Conservation (phyloP, 2,113 vertebrate species). For the Scatophagus argus region DNA sequence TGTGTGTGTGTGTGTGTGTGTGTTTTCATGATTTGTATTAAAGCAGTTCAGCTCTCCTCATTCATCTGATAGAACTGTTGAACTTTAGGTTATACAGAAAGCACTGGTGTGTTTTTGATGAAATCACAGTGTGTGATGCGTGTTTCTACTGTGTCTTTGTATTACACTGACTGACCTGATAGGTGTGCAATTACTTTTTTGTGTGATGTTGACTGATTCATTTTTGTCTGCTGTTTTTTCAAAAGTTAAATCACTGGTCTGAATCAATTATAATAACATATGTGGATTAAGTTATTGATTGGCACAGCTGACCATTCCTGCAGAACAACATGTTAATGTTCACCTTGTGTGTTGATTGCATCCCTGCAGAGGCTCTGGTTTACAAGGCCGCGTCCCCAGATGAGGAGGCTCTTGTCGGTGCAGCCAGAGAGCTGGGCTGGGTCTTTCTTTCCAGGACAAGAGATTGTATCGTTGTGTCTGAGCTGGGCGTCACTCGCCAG, state of each 20-base stretch:
- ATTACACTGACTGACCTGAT: not conserved
- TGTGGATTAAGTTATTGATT: not conserved
- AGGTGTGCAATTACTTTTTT: not conserved
- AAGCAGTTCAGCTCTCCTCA: not conserved
- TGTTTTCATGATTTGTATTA: not conserved
- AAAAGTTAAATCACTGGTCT: not conserved
- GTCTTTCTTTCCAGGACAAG: constrained; percentile 90
- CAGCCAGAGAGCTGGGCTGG: constrained; percentile 90
- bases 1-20: constrained; percentile 3
- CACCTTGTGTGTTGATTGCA: not conserved
- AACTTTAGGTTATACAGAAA: not conserved
- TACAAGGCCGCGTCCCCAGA: constrained; percentile 96
- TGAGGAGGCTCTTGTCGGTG: constrained; percentile 90
- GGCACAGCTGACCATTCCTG: not conserved
- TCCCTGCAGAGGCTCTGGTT: constrained; percentile 82
- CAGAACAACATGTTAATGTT: constrained; percentile 15
- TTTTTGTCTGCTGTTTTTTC: not conserved
- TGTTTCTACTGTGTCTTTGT: not conserved
- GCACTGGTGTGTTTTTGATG: not conserved
- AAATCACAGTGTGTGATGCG: not conserved
- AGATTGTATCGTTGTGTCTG: constrained; percentile 87
- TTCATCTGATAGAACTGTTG: not conserved
- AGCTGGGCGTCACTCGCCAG: constrained; percentile 85
- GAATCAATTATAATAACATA: not conserved
- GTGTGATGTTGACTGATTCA: not conserved